Evolutionary conservation across 2,113 vertebrate species (phyloP), one percentile per base, ranked within the genome.

Genomic region (Oreotrochilus melanogaster): DNA sequence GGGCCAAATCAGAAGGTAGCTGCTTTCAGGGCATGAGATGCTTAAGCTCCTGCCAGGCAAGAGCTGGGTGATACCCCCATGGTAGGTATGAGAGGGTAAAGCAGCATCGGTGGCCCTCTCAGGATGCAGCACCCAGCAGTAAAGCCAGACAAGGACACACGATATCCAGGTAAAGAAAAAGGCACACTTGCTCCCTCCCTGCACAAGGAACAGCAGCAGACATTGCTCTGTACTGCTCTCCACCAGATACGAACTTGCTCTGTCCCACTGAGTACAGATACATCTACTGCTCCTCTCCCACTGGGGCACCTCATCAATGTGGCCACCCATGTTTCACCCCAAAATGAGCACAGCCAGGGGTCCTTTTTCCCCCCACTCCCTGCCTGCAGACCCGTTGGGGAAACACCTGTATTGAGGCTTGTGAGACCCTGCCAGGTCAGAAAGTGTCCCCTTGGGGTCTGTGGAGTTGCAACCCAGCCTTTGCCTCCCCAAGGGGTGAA

Each of bases 181-280:
- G 43, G 50, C 30, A 33, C 79, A 80, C 27, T 71, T 3, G 0
- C 14, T 85, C 61, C 48, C 25, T 64, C 19, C 27, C 74, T 43
- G 14, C 43, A 47, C 0, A 3, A 89, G 21, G 22, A 81, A 45
- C 33, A 73, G 65, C 47, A 39, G 53, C 28, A 71, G 18, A 58
- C 1, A 1, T 9, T 43, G 25, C n/a, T 33, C 39, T 28, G 22
- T 57, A 72, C 31, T 3, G 2, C 16, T 61, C 45, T 30, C n/a
- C 9, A 11, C 3, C 14, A 83, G n/a, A 57, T 48, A 18, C n/a
- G 33, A 76, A 2, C 12, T 74, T 6, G 1, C 7, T 9, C 37
- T 0, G 0, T 58, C 37, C n/a, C 30, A 61, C 47, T 1, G 0
- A 1, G 33, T 56, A 73, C 10, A 57, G 50, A 65, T 28, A 25